Evolutionary conservation across 1,140 invertebrate genomes (phyloP).

Genomic region (Drosophila kikkawai): DNA sequence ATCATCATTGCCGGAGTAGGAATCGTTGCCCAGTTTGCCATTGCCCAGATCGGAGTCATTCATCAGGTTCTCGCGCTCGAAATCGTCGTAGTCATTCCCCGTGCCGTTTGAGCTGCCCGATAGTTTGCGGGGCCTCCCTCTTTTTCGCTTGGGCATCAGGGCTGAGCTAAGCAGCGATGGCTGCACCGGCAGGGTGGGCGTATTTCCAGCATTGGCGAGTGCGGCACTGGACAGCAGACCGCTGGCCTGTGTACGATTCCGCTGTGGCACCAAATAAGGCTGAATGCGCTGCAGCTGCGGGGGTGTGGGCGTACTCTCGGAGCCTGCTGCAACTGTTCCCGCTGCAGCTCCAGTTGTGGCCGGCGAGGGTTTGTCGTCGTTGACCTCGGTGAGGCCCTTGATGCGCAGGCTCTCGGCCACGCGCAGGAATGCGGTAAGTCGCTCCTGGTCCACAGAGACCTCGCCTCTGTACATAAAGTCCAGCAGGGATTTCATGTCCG

Average conservation of each 20-base stretch:
- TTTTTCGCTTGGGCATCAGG: slow-evolving; percentile 92
- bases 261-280: slow-evolving; percentile 86
- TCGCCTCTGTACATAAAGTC: slow-evolving; percentile 98
- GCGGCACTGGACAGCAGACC: slow-evolving; percentile 59
- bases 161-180: slow-evolving; percentile 89
- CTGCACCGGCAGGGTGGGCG: slow-evolving; percentile 57
- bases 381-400: slow-evolving; percentile 96
- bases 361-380: slow-evolving; percentile 89
- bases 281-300: slow-evolving; percentile 89
- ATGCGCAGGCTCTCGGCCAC: slow-evolving; percentile 95
- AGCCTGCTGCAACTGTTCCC: slow-evolving; percentile 85
- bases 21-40: slow-evolving; percentile 91
- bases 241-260: slow-evolving; percentile 75
- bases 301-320: slow-evolving; percentile 44
- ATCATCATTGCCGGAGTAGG: slow-evolving; percentile 87
- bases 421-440: slow-evolving; percentile 93
- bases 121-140: slow-evolving; percentile 92
- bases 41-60: slow-evolving; percentile 88
- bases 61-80: slow-evolving; percentile 73
- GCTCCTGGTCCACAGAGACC: slow-evolving; percentile 95
- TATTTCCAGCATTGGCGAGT: slow-evolving; percentile 48
- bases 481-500: slow-evolving; percentile 94
- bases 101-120: slow-evolving; percentile 91
- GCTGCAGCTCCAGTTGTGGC: slow-evolving; percentile 80
- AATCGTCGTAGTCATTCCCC: slow-evolving; percentile 87